phyloP scores from a whole-genome alignment of 92 coral and sea anemone genomes.

The Porites lobata region DNA sequence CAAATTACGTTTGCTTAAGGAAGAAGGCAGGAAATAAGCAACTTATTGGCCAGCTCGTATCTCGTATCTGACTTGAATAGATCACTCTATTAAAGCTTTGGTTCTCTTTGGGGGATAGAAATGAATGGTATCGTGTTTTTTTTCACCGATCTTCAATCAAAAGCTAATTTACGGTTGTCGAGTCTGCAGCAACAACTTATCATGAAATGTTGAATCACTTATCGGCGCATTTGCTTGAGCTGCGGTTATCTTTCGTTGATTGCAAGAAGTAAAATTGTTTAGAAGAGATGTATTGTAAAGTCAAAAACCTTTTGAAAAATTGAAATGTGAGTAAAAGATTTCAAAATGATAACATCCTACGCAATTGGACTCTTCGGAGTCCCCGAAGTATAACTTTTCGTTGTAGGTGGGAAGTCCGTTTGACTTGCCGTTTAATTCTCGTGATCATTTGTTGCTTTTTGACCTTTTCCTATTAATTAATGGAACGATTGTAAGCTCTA shows the following conservation, averaged over 20 bases:
- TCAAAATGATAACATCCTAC: not conserved
- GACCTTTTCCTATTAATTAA: slow-evolving; percentile 36
- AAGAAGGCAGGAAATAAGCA: slow-evolving; percentile 28
- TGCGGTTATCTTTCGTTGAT: not conserved
- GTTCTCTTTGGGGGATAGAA: slow-evolving; percentile 5
- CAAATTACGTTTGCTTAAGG: slow-evolving; percentile 31
- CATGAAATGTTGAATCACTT: not conserved
- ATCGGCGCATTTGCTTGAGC: not conserved
- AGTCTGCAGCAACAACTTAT: slow-evolving; percentile 17
- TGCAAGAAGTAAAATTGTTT: slow-evolving; percentile 5
- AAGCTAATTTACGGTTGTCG: slow-evolving; percentile 38
- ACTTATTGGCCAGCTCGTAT: slow-evolving; percentile 27
- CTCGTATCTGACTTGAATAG: slow-evolving; percentile 14
- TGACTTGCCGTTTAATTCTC: slow-evolving; percentile 12
- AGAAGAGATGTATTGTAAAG: not conserved
- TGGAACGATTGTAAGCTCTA: slow-evolving; percentile 26
- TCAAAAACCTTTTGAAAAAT: not conserved
- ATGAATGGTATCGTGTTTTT: slow-evolving; percentile 24
- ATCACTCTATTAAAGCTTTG: slow-evolving; percentile 17
- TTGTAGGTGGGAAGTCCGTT: not conserved
- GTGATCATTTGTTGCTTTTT: slow-evolving; percentile 23
- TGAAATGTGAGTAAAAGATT: not conserved
- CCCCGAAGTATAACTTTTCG: not conserved
- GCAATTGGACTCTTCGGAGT: not conserved
- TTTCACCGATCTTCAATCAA: slow-evolving; percentile 36